Base-by-base conservation (phyloP, 2,797 vertebrate species). In the Centroberyx gerrardi region DNA sequence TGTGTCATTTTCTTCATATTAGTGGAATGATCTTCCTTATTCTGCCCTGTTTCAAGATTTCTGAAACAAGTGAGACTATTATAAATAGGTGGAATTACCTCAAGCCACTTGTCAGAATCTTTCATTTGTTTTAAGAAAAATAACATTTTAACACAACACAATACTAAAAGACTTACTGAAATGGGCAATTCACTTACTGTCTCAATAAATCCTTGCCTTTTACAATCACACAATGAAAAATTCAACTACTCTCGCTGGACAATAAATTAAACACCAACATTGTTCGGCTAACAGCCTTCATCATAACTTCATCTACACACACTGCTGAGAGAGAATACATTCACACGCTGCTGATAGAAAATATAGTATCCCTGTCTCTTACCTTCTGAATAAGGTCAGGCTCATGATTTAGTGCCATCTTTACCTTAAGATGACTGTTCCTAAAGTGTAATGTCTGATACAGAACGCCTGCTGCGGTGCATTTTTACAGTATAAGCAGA, bases 371-470 rank as follows among this genome's bases (percentile, higher is more conserved):
- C 5, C 48, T 31, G 18, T 59, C 49, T 65, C 48, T 15, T 15
- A 59, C 62, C 54, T 59, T 58, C 2, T 28, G 3, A 58, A 68
- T n/a, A 58, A 22, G 44, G 62, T 74, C 53, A 49, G n/a, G 4
- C 62, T 56, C 18, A 31, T 60, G 53, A 40, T 65, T 48, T 33
- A 66, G 49, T 56, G 31, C 18, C n/a, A 14, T 56, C 8, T 68
- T 60, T 54, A 61, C 49, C 49, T 64, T 65, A 49, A 29, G 42
- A 44, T 44, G 42, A 44, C 42, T 44, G 42, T 31, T 72, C 15
- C 49, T 36, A 64, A 56, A 49, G 38, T 48, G 60, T 60, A 58
- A 44, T 64, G 59, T 55, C 73, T 68, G 28, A 56, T 27, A 46
- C 48, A 17, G n/a, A 7, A 14, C 13, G 3, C 12, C 42, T 44